These are phyloP conservation scores for Pristionchus pacificus DNA, from an alignment of 1,140 invertebrate species.

Conservation along the genomic window DNA sequence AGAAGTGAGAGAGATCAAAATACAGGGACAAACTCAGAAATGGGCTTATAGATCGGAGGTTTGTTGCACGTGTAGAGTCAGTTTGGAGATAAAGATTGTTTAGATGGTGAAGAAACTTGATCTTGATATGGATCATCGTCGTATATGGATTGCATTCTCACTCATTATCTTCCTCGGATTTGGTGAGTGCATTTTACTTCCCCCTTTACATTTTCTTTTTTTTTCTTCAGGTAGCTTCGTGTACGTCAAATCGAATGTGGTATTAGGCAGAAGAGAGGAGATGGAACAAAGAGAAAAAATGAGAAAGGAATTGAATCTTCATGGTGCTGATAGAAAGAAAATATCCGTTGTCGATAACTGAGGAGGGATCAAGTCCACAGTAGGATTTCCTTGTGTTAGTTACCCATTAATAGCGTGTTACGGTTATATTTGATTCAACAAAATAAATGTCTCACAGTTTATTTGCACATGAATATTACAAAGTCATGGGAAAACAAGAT, in stretches of 20 bases:
- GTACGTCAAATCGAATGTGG: slow-evolving; percentile 23
- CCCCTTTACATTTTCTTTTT: background rate
- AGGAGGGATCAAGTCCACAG: no score
- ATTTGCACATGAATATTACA: no score
- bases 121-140: slow-evolving; percentile 21
- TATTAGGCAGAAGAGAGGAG: slow-evolving; percentile 20
- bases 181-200: background rate
- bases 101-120: slow-evolving; percentile 20
- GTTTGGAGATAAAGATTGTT: background rate
- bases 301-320: slow-evolving; percentile 17
- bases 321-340: slow-evolving; percentile 26
- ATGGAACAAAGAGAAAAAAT: slow-evolving; percentile 25
- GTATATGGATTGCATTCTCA: slow-evolving; percentile 18
- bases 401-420: no score
- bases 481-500: no score
- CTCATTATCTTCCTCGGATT: slow-evolving; percentile 24
- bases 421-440: no score
- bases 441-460: no score
- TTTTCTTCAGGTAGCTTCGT: slow-evolving; percentile 13
- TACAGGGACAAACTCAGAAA: slow-evolving; percentile 22
- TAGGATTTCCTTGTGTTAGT: no score
- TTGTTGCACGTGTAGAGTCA: no score
- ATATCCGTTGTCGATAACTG: slow-evolving; percentile 20
- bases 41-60: slow-evolving; percentile 32
- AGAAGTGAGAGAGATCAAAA: slow-evolving; percentile 3